Evolutionary conservation across 1,140 invertebrate genomes (phyloP), one percentile per base, ranked within the genome.

Genomic region (Sminthurinus signatus): DNA sequence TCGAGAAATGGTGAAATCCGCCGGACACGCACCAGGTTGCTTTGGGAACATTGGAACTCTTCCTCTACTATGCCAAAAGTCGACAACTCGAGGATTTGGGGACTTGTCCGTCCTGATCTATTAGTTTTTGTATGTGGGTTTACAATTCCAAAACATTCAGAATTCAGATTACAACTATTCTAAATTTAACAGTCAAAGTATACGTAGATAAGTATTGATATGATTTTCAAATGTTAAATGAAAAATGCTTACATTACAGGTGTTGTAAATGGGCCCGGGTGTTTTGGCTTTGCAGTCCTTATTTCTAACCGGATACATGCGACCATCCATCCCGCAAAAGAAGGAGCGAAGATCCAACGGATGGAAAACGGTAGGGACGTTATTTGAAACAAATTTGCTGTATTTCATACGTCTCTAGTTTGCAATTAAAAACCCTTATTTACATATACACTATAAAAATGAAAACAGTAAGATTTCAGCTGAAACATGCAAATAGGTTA

Each of bases 261-360:
- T 64, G n/a, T 68, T 54, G 36, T 71, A 71, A 3, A 55, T 63
- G 8, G 69, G 66, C 10, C 56, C 60, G 19, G 69, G 66, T 0
- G n/a, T 42, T 15, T 43, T 46, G 8, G 12, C 21, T 10, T 55
- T 65, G 27, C 65, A 25, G 12, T 57, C 54, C 27, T 48, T 32
- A 10, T 65, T 32, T 27, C 58, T 42, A 65, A 65, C 65, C 2
- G 69, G 69, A 32, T 71, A 71, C 55, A 68, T 60, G 27, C 60
- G 48, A 5, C 65, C 58, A 32, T 71, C 66, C 4, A 51, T 23
- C 12, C 69, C 69, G 3, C 32, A 10, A 28, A 68, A 52, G 28
- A 71, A 71, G 10, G 29, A 50, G 2, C 66, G 57, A 25, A 71
- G 52, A 19, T 71, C 69, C 27, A 62, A 31, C 0, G 65, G 66